Conservation (phyloP, 2,888 invertebrate genomes). For the Euzophera pinguis region DNA sequence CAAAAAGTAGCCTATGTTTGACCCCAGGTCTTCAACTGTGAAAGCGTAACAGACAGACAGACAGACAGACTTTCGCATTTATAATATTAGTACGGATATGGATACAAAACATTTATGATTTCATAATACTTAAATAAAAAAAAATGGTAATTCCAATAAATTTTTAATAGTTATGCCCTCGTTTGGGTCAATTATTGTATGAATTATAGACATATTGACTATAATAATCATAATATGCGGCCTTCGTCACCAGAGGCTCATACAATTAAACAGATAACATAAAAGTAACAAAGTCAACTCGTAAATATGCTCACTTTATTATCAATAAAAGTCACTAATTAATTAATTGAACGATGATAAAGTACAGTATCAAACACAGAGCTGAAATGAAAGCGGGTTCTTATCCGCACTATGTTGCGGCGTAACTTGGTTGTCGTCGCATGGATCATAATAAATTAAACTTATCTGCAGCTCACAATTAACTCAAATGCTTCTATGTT, state of each 20-base stretch:
- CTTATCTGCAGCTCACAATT: slow-evolving; percentile 12
- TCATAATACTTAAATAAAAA: no score
- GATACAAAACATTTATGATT: no score
- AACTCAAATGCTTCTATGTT: slow-evolving; percentile 8
- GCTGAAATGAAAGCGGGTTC: slow-evolving; percentile 28
- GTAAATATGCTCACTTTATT: slow-evolving; percentile 71
- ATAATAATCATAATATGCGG: slow-evolving; percentile 40
- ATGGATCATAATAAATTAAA: slow-evolving; percentile 38
- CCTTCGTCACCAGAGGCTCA: slow-evolving; percentile 44
- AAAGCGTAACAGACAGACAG: no score
- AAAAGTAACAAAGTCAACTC: slow-evolving; percentile 70
- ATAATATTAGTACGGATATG: no score
- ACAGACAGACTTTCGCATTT: no score
- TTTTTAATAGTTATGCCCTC: slow-evolving; percentile 1
- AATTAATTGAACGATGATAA: slow-evolving; percentile 77
- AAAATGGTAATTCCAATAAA: no score
- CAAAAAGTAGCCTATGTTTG: no score
- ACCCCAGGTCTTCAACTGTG: no score
- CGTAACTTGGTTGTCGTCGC: slow-evolving; percentile 54
- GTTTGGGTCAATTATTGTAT: slow-evolving; percentile 28
- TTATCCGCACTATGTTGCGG: slow-evolving; percentile 44
- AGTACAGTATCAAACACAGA: slow-evolving; percentile 52
- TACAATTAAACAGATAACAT: slow-evolving; percentile 72
- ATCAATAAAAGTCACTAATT: slow-evolving; percentile 76
- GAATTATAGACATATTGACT: slow-evolving; percentile 31